Conservation (phyloP, 2,888 invertebrate species). For the Sphinx pinastri region DNA sequence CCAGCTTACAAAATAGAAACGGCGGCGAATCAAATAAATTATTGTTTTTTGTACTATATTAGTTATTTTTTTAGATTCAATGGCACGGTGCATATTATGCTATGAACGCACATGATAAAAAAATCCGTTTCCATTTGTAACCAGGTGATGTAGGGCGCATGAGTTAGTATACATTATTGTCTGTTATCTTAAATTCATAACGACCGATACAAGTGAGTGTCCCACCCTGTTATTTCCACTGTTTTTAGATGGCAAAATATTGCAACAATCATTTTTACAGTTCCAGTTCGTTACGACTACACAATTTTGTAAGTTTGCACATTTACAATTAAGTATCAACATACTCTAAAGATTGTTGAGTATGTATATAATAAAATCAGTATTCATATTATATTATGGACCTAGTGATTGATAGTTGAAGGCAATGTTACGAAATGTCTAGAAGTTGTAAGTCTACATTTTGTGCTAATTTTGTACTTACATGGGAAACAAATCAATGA, state of each 20-base stretch:
- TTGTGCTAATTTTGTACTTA: constrained; percentile 66
- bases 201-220: constrained; percentile 60
- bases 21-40: constrained; percentile 31
- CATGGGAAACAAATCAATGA: constrained; percentile 44
- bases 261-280: constrained; percentile 29
- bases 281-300: constrained; percentile 45
- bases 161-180: constrained; percentile 76
- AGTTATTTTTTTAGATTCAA: neutral
- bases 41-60: constrained; percentile 8
- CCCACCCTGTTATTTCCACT: constrained; percentile 73
- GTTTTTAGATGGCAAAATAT: constrained; percentile 40
- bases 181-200: constrained; percentile 76
- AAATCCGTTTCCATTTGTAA: constrained; percentile 41
- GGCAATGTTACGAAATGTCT: constrained; percentile 46
- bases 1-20: constrained; percentile 40
- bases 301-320: constrained; percentile 30
- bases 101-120: constrained; percentile 1
- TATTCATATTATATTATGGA: neutral
- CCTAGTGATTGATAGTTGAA: constrained; percentile 39
- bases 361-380: constrained; percentile 7
- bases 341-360: neutral
- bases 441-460: constrained; percentile 40
- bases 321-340: constrained; percentile 27
- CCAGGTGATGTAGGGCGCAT: constrained; percentile 49
- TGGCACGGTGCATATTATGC: neutral